Evolutionary conservation across 2,888 invertebrate species (phyloP).

Genomic region (Sericinus montela): DNA sequence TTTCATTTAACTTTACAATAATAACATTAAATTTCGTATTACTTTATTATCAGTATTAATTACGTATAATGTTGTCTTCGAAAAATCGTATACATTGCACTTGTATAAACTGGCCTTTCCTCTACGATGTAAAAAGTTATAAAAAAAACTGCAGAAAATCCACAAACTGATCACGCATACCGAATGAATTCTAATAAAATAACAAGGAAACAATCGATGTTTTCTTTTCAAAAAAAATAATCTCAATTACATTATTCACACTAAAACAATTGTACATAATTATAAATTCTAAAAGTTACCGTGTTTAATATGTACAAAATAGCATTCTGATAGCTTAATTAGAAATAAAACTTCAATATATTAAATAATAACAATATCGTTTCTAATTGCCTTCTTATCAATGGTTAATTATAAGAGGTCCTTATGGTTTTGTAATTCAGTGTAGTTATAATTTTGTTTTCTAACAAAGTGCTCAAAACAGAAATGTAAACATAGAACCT

Average conservation of each 20-base stretch:
- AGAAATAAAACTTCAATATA: conserved; percentile 79
- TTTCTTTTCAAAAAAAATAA: conserved; percentile 46
- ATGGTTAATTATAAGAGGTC: conserved; percentile 80
- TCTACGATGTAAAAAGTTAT: conserved; percentile 50
- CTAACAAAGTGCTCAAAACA: conserved; percentile 45
- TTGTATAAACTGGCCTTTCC: conserved; percentile 75
- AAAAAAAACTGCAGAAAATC: conserved; percentile 44
- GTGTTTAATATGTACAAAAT: conserved; percentile 73
- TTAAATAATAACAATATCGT: conserved; percentile 79
- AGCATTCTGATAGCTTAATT: conserved; percentile 73
- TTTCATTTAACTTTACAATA: conserved; percentile 69
- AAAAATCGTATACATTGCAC: conserved; percentile 81
- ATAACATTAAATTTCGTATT: conserved; percentile 66
- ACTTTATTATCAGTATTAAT: conserved; percentile 71
- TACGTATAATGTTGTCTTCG: conserved; percentile 76
- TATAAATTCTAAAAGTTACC: conserved; percentile 71
- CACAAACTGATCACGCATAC: conserved; percentile 59
- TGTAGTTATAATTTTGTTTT: conserved; percentile 37
- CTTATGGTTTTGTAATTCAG: conserved; percentile 77
- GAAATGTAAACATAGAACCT: conserved; percentile 14
- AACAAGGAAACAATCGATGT: conserved; percentile 55
- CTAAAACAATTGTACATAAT: conserved; percentile 77
- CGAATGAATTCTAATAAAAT: conserved; percentile 39
- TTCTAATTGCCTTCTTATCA: conserved; percentile 79
- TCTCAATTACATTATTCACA: conserved; percentile 75